Base-by-base conservation (phyloP, 1,140 invertebrate species). In the Anthonomus grandis region DNA sequence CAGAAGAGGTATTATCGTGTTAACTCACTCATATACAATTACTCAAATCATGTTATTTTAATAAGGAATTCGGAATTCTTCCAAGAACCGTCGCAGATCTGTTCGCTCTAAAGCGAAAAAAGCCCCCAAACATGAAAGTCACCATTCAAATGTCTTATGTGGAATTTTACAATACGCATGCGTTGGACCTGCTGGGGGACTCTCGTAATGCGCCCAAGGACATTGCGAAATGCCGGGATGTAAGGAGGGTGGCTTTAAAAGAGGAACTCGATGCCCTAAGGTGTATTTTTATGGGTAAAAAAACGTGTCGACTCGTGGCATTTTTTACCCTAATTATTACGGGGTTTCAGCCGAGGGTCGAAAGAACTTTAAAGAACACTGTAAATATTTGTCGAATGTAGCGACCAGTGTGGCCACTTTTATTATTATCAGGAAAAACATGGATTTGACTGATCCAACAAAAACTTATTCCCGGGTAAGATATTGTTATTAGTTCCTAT, bases 21-120 rank as follows among this genome's bases (percentile, higher is more conserved):
- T 13, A 2, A 19, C 13, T n/a, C 13, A 34, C 27, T 34, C 12
- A 17, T 34, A 23, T 27, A 24, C n/a, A 47, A 15, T 5, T 5
- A 1, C 36, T 1, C 24, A 8, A 52, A 52, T 12, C 52, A n/a
- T n/a, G n/a, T n/a, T n/a, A 3, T 24, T 4, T 27, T 12, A 47
- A 47, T 49, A 53, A 68, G 68, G 59, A 70, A 39, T 65, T 66
- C 45, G 68, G 68, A 4, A 53, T 70, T 9, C 25, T 62, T 9
- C 66, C 68, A 10, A 54, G 68, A 52, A 15, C 62, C 8, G 57
- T 64, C 27, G 31, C 56, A 10, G 47, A 63, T 25, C 44, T 70
- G 18, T 57, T 68, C 2, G 17, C 19, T 0, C 13, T 65, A 13
- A 67, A 59, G 31, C 54, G 57, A 19, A 12, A 51, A 34, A n/a